These are phyloP conservation scores for Oncorhynchus tshawytscha DNA, from an alignment of 2,113 vertebrate genomes.

Conservation along the genomic window DNA sequence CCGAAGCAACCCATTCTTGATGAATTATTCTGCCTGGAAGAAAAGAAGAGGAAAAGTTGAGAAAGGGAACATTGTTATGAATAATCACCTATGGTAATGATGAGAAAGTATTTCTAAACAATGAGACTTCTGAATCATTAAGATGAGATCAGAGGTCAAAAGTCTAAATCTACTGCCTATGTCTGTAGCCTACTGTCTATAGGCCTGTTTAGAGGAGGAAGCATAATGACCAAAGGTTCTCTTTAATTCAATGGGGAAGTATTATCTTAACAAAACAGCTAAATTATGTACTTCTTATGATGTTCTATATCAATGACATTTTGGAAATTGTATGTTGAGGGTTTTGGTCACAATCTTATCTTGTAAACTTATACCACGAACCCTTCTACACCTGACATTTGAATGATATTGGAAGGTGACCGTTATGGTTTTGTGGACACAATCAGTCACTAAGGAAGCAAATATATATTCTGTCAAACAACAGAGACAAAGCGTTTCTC, in stretches of 20 bases:
- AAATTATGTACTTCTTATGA: too few species aligned
- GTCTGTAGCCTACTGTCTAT: neutral
- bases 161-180: neutral
- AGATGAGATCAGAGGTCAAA: neutral
- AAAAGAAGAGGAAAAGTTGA: neutral
- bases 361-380: neutral
- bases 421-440: neutral
- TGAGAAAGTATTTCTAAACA: neutral
- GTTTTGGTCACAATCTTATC: neutral
- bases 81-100: neutral
- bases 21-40: slow-evolving; percentile 38
- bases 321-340: neutral
- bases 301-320: neutral
- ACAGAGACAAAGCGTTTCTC: neutral
- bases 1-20: slow-evolving; percentile 73
- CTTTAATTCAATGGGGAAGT: too few species aligned
- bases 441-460: neutral
- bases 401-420: neutral
- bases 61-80: neutral
- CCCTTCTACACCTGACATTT: neutral
- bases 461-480: neutral
- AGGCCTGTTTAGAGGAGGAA: neutral
- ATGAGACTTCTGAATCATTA: neutral
- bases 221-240: too few species aligned
- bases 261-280: too few species aligned